Evolutionary conservation across 2,888 invertebrate species (phyloP), one percentile per base, ranked within the genome.

Genomic region (Caenorhabditis virilis): DNA sequence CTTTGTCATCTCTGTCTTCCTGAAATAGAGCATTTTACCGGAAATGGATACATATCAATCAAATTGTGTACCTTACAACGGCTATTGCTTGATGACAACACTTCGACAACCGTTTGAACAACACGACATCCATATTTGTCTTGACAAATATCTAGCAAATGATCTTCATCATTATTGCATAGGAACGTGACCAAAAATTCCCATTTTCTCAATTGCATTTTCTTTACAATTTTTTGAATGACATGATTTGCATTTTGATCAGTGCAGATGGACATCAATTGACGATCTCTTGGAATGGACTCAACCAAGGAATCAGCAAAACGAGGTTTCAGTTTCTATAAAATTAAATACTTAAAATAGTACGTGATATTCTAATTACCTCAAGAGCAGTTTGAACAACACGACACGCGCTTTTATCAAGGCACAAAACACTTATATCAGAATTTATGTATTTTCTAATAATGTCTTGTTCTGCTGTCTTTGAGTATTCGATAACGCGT

Each of bases 221-320:
- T 25, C 52, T 63, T 61, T 2, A 63, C 58, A 25, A 67, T 27
- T n/a, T 58, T 57, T 61, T 77, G 78, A 22, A 79, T 48, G 16
- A 78, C 74, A 47, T 78, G 77, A 20, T 69, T 77, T 16, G 72
- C 78, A 41, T 74, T 72, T 54, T 74, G 77, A 36, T 78, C 74
- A 15, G 65, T 64, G 30, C 71, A 61, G 18, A 77, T 38, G 13
- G 56, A 20, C 26, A 57, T 41, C 25, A 42, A 5, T 30, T 25
- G 26, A 22, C 46, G 27, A 45, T 52, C 20, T 30, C 49, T 7
- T 50, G 50, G 26, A 50, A 42, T 16, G 49, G 53, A 38, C 23
- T 49, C 46, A 38, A 50, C 16, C 13, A 52, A n/a, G 1, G 20
- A 6, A 22, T 33, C 43, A 23, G 54, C 53, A 20, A 26, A 42